These are phyloP conservation scores for Oryzias javanicus DNA, from an alignment of 2,113 vertebrate species.

Conservation along the genomic window DNA sequence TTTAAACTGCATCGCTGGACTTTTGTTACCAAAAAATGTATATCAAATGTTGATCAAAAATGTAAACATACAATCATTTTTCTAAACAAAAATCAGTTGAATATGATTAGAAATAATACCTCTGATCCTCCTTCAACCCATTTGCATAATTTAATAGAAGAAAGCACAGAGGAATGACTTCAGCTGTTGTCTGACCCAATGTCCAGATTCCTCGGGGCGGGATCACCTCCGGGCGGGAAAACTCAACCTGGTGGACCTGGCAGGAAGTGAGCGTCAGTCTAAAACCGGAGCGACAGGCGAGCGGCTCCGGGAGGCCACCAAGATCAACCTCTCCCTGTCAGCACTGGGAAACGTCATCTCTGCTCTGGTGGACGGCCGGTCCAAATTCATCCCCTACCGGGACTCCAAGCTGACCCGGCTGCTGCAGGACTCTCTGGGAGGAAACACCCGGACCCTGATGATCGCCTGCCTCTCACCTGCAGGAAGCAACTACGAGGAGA, in stretches of 20 bases:
- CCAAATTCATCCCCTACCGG: conserved; percentile 84
- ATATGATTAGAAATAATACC: too few relatives aligned
- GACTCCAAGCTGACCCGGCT: conserved; percentile 91
- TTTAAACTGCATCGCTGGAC: too few relatives aligned
- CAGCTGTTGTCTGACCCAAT: background rate
- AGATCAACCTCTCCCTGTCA: conserved; percentile 90
- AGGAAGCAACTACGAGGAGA: conserved; percentile 87
- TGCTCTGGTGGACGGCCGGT: conserved; percentile 83
- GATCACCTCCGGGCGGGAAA: conserved; percentile 86
- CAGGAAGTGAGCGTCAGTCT: conserved; percentile 89
- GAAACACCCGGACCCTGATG: conserved; percentile 90
- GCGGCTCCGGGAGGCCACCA: conserved; percentile 86
- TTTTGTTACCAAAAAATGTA: too few relatives aligned
- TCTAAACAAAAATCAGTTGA: too few relatives aligned
- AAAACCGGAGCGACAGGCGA: conserved; percentile 87
- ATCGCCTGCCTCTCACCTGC: conserved; percentile 87
- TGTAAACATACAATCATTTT: too few relatives aligned
- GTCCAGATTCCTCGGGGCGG: conserved; percentile 78
- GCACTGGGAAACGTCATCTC: conserved; percentile 90
- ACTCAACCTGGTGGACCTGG: conserved; percentile 88
- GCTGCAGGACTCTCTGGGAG: conserved; percentile 90
- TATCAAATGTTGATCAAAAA: too few relatives aligned
- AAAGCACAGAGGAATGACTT: too few relatives aligned
- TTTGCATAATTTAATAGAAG: too few relatives aligned
- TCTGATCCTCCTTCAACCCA: too few relatives aligned